Conservation (phyloP, 2,888 invertebrate species). For the Pheosia gnoma region DNA sequence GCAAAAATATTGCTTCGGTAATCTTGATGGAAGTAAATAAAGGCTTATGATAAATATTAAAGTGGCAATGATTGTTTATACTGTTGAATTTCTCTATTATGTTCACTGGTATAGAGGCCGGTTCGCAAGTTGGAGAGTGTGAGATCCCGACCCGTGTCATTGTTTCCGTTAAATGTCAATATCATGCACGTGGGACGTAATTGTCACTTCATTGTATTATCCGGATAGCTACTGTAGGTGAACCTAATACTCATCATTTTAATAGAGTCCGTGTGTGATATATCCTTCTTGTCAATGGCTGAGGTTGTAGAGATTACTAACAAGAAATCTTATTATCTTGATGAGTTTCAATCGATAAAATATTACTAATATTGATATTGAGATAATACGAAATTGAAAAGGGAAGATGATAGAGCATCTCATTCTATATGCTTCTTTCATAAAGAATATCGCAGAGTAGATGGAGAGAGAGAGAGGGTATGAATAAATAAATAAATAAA, state of each 20-base stretch:
- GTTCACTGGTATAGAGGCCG: background rate
- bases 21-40: background rate
- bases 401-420: too few species aligned
- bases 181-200: background rate
- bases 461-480: too few species aligned
- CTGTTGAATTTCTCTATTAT: background rate
- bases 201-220: background rate
- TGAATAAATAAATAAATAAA: too few species aligned
- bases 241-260: background rate
- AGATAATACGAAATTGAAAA: too few species aligned
- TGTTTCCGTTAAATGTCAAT: slow-evolving; percentile 1
- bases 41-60: background rate
- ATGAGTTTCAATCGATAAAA: too few species aligned
- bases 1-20: background rate
- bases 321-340: too few species aligned
- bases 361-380: too few species aligned
- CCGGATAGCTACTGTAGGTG: background rate
- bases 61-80: background rate
- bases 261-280: too few species aligned
- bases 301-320: too few species aligned
- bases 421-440: too few species aligned
- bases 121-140: slow-evolving; percentile 4
- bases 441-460: too few species aligned
- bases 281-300: too few species aligned
- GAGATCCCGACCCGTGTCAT: background rate